These are phyloP conservation scores for Delphinus delphis DNA, from an alignment of 2,113 vertebrate genomes.

Conservation along the genomic window DNA sequence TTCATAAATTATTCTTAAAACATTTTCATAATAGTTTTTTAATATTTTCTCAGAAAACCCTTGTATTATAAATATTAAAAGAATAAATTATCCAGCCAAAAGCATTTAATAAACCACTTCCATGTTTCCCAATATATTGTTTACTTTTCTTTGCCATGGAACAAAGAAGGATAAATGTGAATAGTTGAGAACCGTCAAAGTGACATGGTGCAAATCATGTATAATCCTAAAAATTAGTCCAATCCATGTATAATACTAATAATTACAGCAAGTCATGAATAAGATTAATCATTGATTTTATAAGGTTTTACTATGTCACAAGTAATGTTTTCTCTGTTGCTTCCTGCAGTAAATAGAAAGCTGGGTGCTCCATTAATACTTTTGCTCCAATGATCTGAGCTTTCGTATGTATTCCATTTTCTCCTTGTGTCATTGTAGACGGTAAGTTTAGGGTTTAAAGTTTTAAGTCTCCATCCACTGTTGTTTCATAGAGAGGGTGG, in stretches of 20 bases:
- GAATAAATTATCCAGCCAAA: not conserved
- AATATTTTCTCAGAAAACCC: not conserved
- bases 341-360: not conserved
- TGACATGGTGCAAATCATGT: not conserved
- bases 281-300: not conserved
- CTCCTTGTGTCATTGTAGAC: not conserved
- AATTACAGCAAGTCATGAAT: not conserved
- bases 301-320: not conserved
- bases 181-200: not conserved
- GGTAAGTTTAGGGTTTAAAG: not conserved
- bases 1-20: not conserved
- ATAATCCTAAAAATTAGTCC: not conserved
- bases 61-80: not conserved
- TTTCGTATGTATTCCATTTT: not conserved
- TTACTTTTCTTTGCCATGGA: not conserved
- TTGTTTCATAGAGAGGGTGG: not conserved
- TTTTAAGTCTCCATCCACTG: not conserved
- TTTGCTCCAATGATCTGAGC: not conserved
- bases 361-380: not conserved
- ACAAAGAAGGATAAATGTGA: not conserved
- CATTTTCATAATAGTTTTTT: not conserved
- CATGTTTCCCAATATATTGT: not conserved
- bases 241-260: not conserved
- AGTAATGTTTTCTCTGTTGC: not conserved
- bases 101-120: not conserved